Percentiles rank a stretch among this genome's conserved stretches.
Conservation (phyloP, 2,888 invertebrate genomes). For the Malthinus flaveolus region DNA sequence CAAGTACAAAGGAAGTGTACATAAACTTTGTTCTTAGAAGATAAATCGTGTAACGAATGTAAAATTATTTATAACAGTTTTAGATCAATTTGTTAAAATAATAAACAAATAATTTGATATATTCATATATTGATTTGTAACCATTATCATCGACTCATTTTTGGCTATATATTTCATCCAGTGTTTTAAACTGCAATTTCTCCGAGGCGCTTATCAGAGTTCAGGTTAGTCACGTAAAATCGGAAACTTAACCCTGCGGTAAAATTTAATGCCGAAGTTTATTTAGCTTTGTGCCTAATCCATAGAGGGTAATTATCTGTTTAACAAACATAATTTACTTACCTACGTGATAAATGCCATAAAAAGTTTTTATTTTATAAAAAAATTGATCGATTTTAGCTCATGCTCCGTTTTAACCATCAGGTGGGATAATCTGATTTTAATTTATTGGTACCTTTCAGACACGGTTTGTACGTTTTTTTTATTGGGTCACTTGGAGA, state of each 20-base stretch:
- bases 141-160: constrained; percentile 4
- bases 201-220: constrained; percentile 17
- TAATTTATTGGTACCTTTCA: too few relatives aligned
- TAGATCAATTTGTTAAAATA: not conserved
- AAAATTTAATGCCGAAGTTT: constrained; percentile 33
- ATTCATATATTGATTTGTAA: not conserved
- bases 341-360: constrained; percentile 15
- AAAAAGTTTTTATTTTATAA: not conserved
- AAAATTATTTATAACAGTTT: not conserved
- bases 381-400: not conserved
- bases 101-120: not conserved
- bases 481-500: too few relatives aligned
- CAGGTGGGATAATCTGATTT: too few relatives aligned
- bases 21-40: too few relatives aligned
- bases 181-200: constrained; percentile 23
- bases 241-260: constrained; percentile 25
- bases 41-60: too few relatives aligned
- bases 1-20: too few relatives aligned
- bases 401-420: too few relatives aligned
- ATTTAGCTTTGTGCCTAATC: constrained; percentile 30
- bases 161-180: constrained; percentile 7
- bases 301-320: constrained; percentile 23
- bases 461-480: too few relatives aligned
- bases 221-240: constrained; percentile 24
- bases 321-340: constrained; percentile 15